Percentiles rank a stretch among this genome's conserved stretches.
Conservation (phyloP, 2,113 vertebrate genomes). For the Talpa occidentalis region DNA sequence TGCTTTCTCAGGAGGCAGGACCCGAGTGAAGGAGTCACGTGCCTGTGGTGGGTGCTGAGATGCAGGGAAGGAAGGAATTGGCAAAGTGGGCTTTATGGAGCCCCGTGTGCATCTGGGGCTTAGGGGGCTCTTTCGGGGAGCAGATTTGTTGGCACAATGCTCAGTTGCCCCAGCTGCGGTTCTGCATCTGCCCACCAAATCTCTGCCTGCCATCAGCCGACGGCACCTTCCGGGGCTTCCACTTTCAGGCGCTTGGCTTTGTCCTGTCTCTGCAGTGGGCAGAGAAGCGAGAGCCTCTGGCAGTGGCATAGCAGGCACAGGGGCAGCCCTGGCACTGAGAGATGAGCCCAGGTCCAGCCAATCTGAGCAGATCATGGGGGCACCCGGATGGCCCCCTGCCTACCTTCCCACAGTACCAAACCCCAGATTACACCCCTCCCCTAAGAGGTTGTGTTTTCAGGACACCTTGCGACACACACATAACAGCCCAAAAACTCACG, state of each 20-base stretch:
- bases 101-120: neutral
- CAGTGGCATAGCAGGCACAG: rapidly evolving
- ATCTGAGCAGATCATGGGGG: neutral
- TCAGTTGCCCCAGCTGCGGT: rapidly evolving
- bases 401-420: neutral
- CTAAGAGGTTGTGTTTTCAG: neutral
- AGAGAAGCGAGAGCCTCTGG: neutral
- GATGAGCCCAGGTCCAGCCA: rapidly evolving
- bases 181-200: rapidly evolving
- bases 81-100: no score
- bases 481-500: rapidly evolving
- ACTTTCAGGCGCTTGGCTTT: rapidly evolving
- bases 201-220: rapidly evolving
- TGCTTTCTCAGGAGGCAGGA: neutral
- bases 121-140: rapidly evolving
- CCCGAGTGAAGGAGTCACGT: neutral
- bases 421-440: neutral
- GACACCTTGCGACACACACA: neutral
- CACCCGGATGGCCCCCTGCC: rapidly evolving
- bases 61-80: neutral
- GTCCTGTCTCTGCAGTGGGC: neutral
- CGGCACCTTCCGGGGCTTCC: rapidly evolving
- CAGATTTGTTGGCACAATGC: rapidly evolving
- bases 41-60: no score
- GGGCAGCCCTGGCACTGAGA: neutral